A percentile compares a stretch with the other conserved stretches of the same genome.
These are phyloP conservation scores for Archaeoteleia sp. DNA, from an alignment of 2,888 invertebrate genomes.

Conservation along the genomic window DNA sequence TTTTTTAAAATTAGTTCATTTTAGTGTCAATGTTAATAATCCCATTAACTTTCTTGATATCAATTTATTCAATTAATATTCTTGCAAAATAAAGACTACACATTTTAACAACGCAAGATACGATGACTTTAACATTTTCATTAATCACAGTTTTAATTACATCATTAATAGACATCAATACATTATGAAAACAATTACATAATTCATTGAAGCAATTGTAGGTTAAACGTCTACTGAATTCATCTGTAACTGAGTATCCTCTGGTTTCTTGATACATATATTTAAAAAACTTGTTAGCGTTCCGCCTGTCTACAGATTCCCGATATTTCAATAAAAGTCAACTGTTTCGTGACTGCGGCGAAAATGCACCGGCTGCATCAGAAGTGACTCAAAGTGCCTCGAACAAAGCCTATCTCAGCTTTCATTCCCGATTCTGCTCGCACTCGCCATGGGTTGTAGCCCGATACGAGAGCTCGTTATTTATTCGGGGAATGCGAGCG, in stretches of 20 bases:
- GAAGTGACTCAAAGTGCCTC: slow-evolving; percentile 36
- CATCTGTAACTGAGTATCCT: slow-evolving; percentile 29
- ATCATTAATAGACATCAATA: too few relatives aligned
- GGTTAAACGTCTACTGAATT: slow-evolving; percentile 8
- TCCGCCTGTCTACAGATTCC: slow-evolving; percentile 25
- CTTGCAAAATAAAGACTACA: too few relatives aligned
- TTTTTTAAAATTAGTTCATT: too few relatives aligned
- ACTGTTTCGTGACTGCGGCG: slow-evolving; percentile 26
- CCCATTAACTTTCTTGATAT: too few relatives aligned
- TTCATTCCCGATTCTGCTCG: slow-evolving; percentile 46
- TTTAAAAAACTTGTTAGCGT: slow-evolving; percentile 6
- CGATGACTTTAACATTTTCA: too few relatives aligned
- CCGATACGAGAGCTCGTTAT: slow-evolving; percentile 49
- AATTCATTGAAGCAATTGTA: too few relatives aligned
- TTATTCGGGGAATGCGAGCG: slow-evolving; percentile 51
- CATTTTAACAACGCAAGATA: too few relatives aligned
- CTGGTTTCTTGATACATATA: slow-evolving; percentile 17
- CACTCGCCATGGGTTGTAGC: slow-evolving; percentile 37
- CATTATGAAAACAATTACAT: too few relatives aligned
- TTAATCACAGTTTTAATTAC: too few relatives aligned
- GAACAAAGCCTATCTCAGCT: slow-evolving; percentile 47
- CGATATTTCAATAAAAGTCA: slow-evolving; percentile 47
- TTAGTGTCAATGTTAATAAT: too few relatives aligned
- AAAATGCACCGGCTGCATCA: slow-evolving; percentile 50
- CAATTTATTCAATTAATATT: too few relatives aligned